Evolutionary conservation across 1,140 invertebrate species (phyloP).

Genomic region (Caenorhabditis brenneri): DNA sequence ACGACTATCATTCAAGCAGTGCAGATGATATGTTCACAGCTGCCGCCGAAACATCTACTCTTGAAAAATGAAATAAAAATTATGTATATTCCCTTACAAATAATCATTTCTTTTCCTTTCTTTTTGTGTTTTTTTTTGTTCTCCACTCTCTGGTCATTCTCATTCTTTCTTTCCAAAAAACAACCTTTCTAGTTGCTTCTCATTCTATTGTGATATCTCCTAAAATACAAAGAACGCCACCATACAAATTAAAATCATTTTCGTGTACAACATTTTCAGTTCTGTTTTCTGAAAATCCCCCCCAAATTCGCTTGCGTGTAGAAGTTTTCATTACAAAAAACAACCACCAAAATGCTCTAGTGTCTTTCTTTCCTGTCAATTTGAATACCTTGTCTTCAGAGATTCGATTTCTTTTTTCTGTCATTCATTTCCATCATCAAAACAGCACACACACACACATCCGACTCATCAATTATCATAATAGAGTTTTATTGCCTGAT

Average conservation of each 20-base stretch:
- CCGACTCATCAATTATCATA: background rate
- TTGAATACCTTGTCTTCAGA: background rate
- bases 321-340: background rate
- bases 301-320: slow-evolving; percentile 31
- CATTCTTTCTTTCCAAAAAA: background rate
- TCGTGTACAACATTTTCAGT: slow-evolving; percentile 22
- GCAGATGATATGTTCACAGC: slow-evolving; percentile 48
- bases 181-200: background rate
- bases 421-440: background rate
- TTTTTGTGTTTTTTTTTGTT: background rate
- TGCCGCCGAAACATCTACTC: background rate
- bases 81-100: background rate
- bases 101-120: background rate
- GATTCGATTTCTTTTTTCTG: background rate
- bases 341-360: slow-evolving; percentile 13
- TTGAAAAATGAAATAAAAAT: background rate
- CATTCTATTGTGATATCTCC: background rate
- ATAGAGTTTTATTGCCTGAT: background rate
- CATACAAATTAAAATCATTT: background rate
- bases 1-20: slow-evolving; percentile 50
- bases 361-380: background rate
- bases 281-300: background rate
- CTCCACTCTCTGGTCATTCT: background rate
- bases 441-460: background rate
- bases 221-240: background rate